Percentiles rank a stretch among this genome's conserved stretches.
These are phyloP conservation scores for Heterodera filipjevi DNA, from an alignment of 2,888 invertebrate genomes.

Conservation along the genomic window DNA sequence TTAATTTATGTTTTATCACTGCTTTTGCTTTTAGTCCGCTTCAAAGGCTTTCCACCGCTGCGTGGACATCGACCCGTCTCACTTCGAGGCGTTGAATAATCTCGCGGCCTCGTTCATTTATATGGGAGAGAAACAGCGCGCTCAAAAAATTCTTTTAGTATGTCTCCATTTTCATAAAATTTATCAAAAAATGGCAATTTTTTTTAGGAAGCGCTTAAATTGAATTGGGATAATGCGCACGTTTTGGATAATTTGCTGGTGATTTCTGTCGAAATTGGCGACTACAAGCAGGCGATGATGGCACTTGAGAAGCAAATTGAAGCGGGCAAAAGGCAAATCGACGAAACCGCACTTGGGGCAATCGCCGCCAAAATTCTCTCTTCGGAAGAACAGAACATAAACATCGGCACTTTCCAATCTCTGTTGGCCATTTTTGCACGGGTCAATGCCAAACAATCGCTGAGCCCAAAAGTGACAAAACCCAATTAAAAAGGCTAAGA, in stretches of 20 bases:
- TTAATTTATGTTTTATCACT: neutral
- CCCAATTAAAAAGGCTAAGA: too few relatives aligned
- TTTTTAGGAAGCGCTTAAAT: constrained; percentile 81
- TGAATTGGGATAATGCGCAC: constrained; percentile 87
- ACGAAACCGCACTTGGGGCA: constrained; percentile 30
- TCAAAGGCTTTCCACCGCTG: constrained; percentile 49
- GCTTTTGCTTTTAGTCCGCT: constrained; percentile 31
- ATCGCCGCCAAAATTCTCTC: constrained; percentile 21
- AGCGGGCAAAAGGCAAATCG: constrained; percentile 30
- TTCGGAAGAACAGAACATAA: neutral
- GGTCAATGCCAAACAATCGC: constrained; percentile 28
- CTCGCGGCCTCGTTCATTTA: constrained; percentile 89
- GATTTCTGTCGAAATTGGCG: constrained; percentile 82
- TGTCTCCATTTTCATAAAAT: neutral
- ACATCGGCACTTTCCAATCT: constrained; percentile 8
- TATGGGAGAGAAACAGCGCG: constrained; percentile 77
- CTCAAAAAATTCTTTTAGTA: constrained; percentile 54
- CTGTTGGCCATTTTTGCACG: constrained; percentile 22
- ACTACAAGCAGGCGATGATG: constrained; percentile 70
- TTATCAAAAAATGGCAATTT: neutral
- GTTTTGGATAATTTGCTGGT: constrained; percentile 92
- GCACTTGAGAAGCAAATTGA: constrained; percentile 31
- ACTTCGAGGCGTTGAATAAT: constrained; percentile 98
- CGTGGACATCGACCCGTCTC: constrained; percentile 66
- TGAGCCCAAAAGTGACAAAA: constrained; percentile 25